Evolutionary conservation across 2,888 invertebrate species (phyloP).

Genomic region (Bruchidius siliquastri): DNA sequence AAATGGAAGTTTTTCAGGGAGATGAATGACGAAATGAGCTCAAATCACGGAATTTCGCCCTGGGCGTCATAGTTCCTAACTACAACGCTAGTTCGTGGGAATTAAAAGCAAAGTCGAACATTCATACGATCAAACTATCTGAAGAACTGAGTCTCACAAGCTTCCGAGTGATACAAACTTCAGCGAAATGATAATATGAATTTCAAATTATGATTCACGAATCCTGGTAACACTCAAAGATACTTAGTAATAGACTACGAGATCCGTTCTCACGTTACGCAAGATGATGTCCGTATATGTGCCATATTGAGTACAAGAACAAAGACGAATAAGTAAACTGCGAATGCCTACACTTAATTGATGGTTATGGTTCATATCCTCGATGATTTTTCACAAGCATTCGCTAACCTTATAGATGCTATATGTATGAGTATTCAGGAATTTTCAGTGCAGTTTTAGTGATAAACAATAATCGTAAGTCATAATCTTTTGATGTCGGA

Average conservation of each 20-base stretch:
- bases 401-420: too few relatives aligned
- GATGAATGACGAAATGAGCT: too few relatives aligned
- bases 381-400: background rate
- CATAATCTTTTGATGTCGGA: too few relatives aligned
- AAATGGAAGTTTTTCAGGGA: too few relatives aligned
- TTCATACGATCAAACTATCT: too few relatives aligned
- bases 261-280: background rate
- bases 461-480: too few relatives aligned
- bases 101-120: too few relatives aligned
- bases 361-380: background rate
- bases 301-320: background rate
- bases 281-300: background rate
- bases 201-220: background rate
- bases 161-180: background rate
- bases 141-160: background rate
- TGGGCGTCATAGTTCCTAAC: too few relatives aligned
- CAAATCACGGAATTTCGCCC: too few relatives aligned
- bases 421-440: too few relatives aligned
- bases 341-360: background rate
- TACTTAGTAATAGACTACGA: background rate
- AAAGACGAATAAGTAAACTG: background rate
- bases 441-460: too few relatives aligned
- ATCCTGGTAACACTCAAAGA: background rate
- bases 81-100: too few relatives aligned
- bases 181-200: background rate